These are phyloP conservation scores for Narcine bancroftii DNA, from an alignment of 2,113 vertebrate species.

Conservation along the genomic window DNA sequence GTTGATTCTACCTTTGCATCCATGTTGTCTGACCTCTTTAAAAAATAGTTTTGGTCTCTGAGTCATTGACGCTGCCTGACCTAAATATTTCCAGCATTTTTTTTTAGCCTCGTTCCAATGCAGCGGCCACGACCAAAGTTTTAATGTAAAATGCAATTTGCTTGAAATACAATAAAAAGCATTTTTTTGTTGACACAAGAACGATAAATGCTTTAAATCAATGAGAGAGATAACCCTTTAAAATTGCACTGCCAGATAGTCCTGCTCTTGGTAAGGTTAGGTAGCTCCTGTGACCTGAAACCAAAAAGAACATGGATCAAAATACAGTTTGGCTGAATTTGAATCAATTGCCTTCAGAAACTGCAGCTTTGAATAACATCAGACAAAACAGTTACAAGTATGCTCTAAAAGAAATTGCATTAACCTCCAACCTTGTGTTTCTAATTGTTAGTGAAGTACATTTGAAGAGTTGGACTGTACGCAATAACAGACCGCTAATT, in stretches of 20 bases:
- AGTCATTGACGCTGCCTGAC: too few relatives aligned
- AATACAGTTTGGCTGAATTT: not conserved
- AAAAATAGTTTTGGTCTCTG: too few relatives aligned
- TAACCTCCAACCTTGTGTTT: not conserved
- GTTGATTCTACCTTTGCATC: too few relatives aligned
- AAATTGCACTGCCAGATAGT: not conserved
- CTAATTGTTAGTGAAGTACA: not conserved
- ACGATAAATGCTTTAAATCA: not conserved
- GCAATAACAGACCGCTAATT: not conserved
- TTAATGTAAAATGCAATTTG: conserved; percentile 30
- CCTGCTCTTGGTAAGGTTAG: not conserved
- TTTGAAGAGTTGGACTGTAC: not conserved
- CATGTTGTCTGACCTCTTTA: too few relatives aligned
- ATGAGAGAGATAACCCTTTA: not conserved
- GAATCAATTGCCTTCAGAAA: too few relatives aligned
- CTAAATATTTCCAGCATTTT: too few relatives aligned
- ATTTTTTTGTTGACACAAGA: not conserved
- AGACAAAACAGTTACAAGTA: not conserved
- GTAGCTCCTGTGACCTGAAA: not conserved
- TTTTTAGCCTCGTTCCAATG: too few relatives aligned
- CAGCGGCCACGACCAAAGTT: not conserved
- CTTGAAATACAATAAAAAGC: not conserved
- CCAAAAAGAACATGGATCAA: not conserved
- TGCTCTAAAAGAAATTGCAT: not conserved
- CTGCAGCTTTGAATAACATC: not conserved